Evolutionary conservation across 2,113 vertebrate species (phyloP).

Genomic region (Seriola rivoliana): DNA sequence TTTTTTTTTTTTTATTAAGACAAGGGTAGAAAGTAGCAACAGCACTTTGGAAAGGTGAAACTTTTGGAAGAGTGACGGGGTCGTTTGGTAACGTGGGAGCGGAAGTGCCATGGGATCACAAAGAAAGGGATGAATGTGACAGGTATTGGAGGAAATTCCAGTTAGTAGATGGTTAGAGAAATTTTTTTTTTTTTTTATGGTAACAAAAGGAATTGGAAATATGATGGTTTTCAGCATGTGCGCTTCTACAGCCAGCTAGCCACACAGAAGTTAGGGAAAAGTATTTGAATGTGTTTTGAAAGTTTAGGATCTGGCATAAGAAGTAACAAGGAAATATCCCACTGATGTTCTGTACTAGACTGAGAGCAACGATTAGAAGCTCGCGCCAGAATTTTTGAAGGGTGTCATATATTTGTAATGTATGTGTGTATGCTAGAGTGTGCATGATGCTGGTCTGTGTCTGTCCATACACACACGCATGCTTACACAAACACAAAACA

Average conservation of each 20-base stretch:
- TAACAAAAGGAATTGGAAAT: constrained; percentile 15
- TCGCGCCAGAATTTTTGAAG: constrained; percentile 81
- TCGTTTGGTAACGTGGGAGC: constrained; percentile 74
- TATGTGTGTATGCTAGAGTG: constrained; percentile 55
- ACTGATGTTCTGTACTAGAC: constrained; percentile 39
- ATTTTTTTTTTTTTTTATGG: no score
- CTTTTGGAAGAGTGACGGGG: constrained; percentile 81
- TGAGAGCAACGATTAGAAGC: constrained; percentile 72
- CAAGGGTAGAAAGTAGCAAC: constrained; percentile 80
- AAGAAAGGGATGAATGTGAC: constrained; percentile 90
- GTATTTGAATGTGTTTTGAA: constrained; percentile 61
- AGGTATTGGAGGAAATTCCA: constrained; percentile 82
- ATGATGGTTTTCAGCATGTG: constrained; percentile 26
- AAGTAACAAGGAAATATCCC: constrained; percentile 25
- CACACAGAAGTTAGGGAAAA: constrained; percentile 20
- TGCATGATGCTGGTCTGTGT: constrained; percentile 52
- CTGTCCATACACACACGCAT: constrained; percentile 52
- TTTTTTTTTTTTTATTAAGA: constrained; percentile 57
- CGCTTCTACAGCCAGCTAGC: neutral
- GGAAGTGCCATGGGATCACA: constrained; percentile 82
- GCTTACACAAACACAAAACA: constrained; percentile 45
- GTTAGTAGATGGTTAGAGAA: constrained; percentile 26
- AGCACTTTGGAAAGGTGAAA: constrained; percentile 89
- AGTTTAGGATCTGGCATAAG: constrained; percentile 23
- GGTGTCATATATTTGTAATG: constrained; percentile 83